phyloP scores from a whole-genome alignment of 2,888 invertebrate genomes.

The Scaeva pyrastri region DNA sequence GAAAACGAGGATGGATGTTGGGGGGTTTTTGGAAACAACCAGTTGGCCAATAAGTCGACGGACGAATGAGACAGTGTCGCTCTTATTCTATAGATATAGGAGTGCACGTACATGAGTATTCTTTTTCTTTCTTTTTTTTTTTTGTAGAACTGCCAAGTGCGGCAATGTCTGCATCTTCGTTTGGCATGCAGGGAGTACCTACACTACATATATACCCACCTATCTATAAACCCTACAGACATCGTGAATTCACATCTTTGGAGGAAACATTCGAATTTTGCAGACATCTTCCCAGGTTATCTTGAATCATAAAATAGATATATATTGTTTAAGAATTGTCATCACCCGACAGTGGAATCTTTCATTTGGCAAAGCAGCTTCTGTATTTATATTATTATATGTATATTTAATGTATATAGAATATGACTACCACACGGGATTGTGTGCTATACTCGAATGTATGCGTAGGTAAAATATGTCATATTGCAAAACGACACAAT shows the following conservation, averaged over 20 bases:
- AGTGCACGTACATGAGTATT: too few species aligned
- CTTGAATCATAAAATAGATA: conserved; percentile 27
- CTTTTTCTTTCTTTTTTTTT: too few species aligned
- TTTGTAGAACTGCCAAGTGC: conserved; percentile 56
- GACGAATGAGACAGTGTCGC: conserved; percentile 59
- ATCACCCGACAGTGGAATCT: conserved; percentile 51
- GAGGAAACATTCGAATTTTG: conserved; percentile 48
- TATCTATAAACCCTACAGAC: conserved; percentile 9
- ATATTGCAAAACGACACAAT: not conserved
- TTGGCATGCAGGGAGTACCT: conserved; percentile 26
- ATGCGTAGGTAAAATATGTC: not conserved
- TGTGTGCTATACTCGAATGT: not conserved
- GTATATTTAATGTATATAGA: too few species aligned
- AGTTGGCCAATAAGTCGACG: conserved; percentile 75
- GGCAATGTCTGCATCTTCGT: conserved; percentile 65
- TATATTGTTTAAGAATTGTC: conserved; percentile 54
- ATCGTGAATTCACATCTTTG: conserved; percentile 39
- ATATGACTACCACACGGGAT: conserved; percentile 60
- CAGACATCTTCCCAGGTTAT: conserved; percentile 49
- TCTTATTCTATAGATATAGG: conserved; percentile 27
- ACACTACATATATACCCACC: not conserved
- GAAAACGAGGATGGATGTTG: conserved; percentile 1
- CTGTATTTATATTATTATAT: not conserved
- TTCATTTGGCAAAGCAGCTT: conserved; percentile 40
- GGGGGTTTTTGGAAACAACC: conserved; percentile 52